Evolutionary conservation across 2,797 vertebrate species (phyloP), one percentile per base, ranked within the genome.

Genomic region (Spinus pinus): DNA sequence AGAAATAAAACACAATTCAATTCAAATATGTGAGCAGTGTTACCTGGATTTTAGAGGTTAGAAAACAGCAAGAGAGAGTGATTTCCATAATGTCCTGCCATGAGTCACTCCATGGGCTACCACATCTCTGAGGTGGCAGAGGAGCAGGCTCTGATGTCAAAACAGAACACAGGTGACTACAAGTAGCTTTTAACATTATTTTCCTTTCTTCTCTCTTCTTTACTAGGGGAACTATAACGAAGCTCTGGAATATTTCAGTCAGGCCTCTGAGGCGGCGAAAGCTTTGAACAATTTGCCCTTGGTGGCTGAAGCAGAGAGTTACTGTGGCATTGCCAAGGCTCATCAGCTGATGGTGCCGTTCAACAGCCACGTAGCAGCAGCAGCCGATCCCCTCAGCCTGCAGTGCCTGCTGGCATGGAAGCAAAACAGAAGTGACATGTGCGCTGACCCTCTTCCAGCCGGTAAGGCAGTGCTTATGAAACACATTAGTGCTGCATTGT

Each of bases 201-300:
- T 72, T 70, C 90, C 94, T 87, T 93, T 90, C 86, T 92, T 82
- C 87, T 88, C 79, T 95, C 56, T 97, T 96, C 94, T 97, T 91
- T 97, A 89, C 97, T 49, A 99, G 98, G 98, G 98, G 79, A 93
- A 96, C 81, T 98, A 98, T 78, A 95, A 81, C 46, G 97, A 97
- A 97, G 98, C 98, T 89, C 97, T 89, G 25, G 94, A 98, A 47
- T 97, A 94, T 92, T 98, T 98, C 93, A 96, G 81, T 42, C 96
- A 95, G 84, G 98, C 98, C 80, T 99, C 95, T 37, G 94, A 98
- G 37, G 93, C 97, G 3, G 97, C 98, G 15, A 96, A 95, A 80
- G 14, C 91, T 23, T 74, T 98, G 11, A 94, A 69, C 44, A 91
- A 96, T 30, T 61, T 93, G 66, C 24, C 93, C 21, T 92, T 97